Evolutionary conservation across 2,888 invertebrate genomes (phyloP).

Genomic region (Leptothorax acervorum): DNA sequence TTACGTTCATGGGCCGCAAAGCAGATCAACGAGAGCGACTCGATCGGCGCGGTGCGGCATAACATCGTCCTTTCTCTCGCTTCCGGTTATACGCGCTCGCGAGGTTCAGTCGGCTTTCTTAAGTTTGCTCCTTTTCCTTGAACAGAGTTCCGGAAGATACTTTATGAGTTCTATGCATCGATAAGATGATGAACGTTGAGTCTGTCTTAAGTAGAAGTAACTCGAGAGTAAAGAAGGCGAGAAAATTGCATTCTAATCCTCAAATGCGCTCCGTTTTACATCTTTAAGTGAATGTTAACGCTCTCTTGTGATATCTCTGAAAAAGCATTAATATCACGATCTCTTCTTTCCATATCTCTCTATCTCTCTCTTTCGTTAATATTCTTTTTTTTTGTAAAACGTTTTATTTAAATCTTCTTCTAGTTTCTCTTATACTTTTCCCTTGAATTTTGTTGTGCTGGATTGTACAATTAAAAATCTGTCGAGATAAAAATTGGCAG

Average conservation of each 20-base stretch:
- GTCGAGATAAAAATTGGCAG: not conserved
- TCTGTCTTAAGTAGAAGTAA: not conserved
- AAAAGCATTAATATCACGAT: not conserved
- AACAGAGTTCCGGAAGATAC: not conserved
- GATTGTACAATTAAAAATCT: not conserved
- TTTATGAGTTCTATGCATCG: conserved; percentile 38
- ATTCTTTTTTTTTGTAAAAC: not conserved
- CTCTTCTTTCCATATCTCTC: not conserved
- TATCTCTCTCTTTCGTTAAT: not conserved
- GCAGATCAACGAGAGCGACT: conserved; percentile 45
- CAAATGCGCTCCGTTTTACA: not conserved
- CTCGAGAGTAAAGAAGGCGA: not conserved
- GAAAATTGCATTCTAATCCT: not conserved
- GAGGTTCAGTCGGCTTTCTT: not conserved
- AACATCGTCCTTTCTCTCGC: conserved; percentile 31
- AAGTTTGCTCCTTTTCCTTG: conserved; percentile 20
- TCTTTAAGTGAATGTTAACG: not conserved
- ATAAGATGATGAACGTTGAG: conserved; percentile 15
- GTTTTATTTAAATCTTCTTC: not conserved
- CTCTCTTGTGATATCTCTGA: not conserved
- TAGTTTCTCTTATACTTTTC: not conserved
- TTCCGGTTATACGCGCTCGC: conserved; percentile 9
- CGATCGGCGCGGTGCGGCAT: conserved; percentile 15
- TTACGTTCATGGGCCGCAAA: conserved; percentile 44
- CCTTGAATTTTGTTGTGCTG: not conserved